Conservation (phyloP, 2,888 invertebrate species). For the Calephelis perditalis region DNA sequence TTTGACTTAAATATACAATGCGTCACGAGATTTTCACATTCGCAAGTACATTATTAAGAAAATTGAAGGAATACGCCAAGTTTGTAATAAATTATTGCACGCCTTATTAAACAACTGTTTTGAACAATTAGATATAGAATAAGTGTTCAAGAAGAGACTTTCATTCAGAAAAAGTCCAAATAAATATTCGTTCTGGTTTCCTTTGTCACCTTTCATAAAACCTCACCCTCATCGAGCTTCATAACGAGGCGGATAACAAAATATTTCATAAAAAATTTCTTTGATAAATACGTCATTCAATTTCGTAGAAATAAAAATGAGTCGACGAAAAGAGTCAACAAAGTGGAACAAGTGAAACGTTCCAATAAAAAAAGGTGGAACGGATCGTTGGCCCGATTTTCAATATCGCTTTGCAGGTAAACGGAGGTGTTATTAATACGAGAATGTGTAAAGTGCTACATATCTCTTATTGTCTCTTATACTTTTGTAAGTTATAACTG, state of each 20-base stretch:
- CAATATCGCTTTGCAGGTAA: constrained; percentile 35
- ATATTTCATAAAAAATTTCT: constrained; percentile 45
- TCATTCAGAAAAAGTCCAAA: not conserved
- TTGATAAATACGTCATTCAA: constrained; percentile 58
- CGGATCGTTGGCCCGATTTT: constrained; percentile 33
- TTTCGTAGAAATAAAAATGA: constrained; percentile 55
- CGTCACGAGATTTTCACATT: too few species aligned
- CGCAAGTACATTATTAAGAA: too few species aligned
- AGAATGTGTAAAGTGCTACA: constrained; percentile 8
- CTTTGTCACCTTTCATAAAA: constrained; percentile 44
- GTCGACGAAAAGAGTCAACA: constrained; percentile 55
- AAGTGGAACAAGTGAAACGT: constrained; percentile 65
- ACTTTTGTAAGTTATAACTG: not conserved
- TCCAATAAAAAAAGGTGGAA: constrained; percentile 47
- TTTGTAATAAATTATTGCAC: not conserved
- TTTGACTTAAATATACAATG: too few species aligned
- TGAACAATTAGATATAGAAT: constrained; percentile 7
- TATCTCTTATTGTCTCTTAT: constrained; percentile 9
- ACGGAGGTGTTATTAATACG: constrained; percentile 23
- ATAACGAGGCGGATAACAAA: constrained; percentile 46
- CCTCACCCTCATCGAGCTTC: constrained; percentile 25
- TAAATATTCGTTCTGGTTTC: constrained; percentile 36
- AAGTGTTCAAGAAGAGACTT: not conserved
- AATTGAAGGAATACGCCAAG: too few species aligned
- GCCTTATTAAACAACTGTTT: constrained; percentile 2